Percentiles rank a stretch among this genome's conserved stretches.
Conservation (phyloP, 1,140 invertebrate species). For the Conus ventricosus region DNA sequence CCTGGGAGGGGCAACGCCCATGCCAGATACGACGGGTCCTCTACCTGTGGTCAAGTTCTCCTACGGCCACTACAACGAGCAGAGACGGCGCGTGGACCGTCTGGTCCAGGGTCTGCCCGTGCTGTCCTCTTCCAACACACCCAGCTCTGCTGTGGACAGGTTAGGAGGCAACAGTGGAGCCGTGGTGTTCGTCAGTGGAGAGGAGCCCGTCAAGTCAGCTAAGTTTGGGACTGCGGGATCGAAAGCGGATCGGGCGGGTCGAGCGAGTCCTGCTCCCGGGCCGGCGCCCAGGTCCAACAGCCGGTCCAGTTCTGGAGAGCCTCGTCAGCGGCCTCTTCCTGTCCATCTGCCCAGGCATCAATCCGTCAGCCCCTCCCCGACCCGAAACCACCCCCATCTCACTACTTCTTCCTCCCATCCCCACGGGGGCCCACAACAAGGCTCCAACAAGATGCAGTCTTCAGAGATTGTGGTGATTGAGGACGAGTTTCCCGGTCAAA, state of each 20-base stretch:
- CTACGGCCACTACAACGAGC: constrained; percentile 43
- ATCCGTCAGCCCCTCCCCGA: background rate
- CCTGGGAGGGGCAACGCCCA: background rate
- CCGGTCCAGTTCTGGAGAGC: constrained; percentile 9
- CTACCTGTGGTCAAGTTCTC: constrained; percentile 40
- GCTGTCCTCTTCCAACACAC: background rate
- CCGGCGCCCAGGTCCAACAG: background rate
- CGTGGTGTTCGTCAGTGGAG: constrained; percentile 23
- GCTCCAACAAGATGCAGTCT: background rate
- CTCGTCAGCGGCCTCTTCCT: background rate
- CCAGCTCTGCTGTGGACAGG: background rate
- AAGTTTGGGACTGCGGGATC: background rate
- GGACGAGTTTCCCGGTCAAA: background rate
- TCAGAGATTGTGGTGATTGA: constrained; percentile 21
- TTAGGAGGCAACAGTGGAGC: background rate
- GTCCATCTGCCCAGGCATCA: background rate
- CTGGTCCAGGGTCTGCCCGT: constrained; percentile 44
- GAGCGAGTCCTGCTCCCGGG: background rate
- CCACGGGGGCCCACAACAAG: background rate
- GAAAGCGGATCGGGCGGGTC: background rate
- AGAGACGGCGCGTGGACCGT: constrained; percentile 35
- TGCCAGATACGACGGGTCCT: background rate
- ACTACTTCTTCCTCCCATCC: background rate
- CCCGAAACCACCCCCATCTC: background rate
- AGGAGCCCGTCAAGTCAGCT: constrained; percentile 17